Evolutionary conservation across 2,113 vertebrate species (phyloP).

Genomic region (Natator depressus): DNA sequence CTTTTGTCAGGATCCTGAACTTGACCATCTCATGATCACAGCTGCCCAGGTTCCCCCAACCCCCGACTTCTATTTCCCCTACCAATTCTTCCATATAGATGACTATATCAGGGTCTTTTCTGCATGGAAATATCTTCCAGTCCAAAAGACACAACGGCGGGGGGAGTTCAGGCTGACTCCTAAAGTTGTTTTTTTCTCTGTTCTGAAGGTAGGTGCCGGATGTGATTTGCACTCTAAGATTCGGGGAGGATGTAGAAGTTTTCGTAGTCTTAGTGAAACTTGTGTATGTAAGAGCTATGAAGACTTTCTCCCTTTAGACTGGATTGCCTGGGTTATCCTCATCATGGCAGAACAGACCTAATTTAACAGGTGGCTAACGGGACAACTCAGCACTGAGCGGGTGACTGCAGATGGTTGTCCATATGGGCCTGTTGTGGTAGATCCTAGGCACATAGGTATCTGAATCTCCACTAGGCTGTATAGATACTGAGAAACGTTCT

Average conservation of each 20-base stretch:
- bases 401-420: fast-evolving
- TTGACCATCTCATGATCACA: no score
- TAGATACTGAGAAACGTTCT: no score
- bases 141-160: not conserved
- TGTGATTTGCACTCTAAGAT: not conserved
- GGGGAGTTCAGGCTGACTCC: not conserved
- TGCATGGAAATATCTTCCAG: not conserved
- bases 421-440: fast-evolving
- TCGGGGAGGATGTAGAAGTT: not conserved
- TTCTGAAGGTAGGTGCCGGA: not conserved
- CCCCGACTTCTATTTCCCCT: no score
- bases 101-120: not conserved
- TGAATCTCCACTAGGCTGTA: fast-evolving
- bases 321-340: not conserved
- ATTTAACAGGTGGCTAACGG: not conserved
- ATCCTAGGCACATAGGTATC: fast-evolving
- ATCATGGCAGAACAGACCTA: fast-evolving
- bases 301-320: not conserved
- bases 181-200: not conserved
- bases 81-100: not conserved
- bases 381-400: fast-evolving
- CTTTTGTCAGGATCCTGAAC: no score
- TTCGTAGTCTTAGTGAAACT: not conserved
- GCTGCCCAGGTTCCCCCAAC: no score
- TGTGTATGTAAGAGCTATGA: not conserved